phyloP scores from a whole-genome alignment of 2,113 vertebrate species.

The Osmerus eperlanus region DNA sequence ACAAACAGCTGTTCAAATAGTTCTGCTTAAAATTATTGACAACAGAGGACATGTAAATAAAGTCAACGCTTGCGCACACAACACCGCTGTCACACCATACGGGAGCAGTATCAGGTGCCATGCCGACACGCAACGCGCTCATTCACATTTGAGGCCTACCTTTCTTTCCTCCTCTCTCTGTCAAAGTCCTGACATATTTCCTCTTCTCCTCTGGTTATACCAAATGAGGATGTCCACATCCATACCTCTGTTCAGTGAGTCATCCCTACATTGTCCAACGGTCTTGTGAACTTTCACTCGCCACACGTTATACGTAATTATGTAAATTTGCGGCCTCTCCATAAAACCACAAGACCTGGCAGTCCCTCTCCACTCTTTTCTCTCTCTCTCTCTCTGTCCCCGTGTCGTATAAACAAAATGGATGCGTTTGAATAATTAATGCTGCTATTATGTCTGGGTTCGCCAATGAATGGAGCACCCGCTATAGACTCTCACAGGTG shows the following conservation, averaged over 20 bases:
- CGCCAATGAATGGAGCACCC: slow-evolving; percentile 54
- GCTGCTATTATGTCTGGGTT: slow-evolving; percentile 77
- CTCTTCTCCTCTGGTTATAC: slow-evolving; percentile 57
- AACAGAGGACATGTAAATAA: background rate
- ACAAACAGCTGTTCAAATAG: background rate
- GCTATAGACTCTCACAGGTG: slow-evolving; percentile 57
- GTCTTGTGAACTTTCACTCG: background rate
- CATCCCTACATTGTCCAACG: slow-evolving; percentile 51
- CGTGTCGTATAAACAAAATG: slow-evolving; percentile 48
- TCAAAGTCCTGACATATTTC: slow-evolving; percentile 32
- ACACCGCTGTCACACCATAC: slow-evolving; percentile 58
- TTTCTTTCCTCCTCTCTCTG: slow-evolving; percentile 25
- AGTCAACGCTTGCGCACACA: background rate
- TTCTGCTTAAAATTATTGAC: too few relatives aligned
- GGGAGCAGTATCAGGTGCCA: slow-evolving; percentile 72
- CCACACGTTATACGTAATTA: slow-evolving; percentile 7
- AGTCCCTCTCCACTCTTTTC: slow-evolving; percentile 32
- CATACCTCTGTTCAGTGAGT: slow-evolving; percentile 17
- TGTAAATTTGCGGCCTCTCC: slow-evolving; percentile 31
- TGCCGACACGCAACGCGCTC: slow-evolving; percentile 36
- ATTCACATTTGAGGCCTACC: slow-evolving; percentile 39
- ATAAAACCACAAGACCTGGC: slow-evolving; percentile 31
- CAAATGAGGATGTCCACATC: slow-evolving; percentile 61
- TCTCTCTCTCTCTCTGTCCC: too few relatives aligned
- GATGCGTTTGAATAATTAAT: slow-evolving; percentile 86